Base-by-base conservation (phyloP, 1,140 invertebrate species). In the Aphis gossypii region DNA sequence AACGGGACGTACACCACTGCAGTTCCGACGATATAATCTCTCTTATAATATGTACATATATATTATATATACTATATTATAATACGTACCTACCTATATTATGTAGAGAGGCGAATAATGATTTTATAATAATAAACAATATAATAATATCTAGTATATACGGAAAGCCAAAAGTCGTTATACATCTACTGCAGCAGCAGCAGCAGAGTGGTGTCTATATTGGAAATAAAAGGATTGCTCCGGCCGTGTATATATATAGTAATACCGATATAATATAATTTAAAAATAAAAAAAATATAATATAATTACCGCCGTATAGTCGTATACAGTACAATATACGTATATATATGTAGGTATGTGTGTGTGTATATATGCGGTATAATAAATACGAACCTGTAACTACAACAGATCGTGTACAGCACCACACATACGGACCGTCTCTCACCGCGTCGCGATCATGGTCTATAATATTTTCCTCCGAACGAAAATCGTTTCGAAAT, bases 401-500 rank as follows among this genome's bases (percentile, higher is more conserved):
- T 18, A 86, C 83, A 84, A 44, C 83, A 86, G 46, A 86, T 83
- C 82, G 35, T 83, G 82, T 83, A 83, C 82, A 83, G 35, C 20
- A 76, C 68, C 68, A 60, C n/a, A 60, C 30, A 60, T 11, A 60
- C 56, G 9, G 8, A 11, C 84, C 8, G 84, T 86, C 84, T 86
- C 84, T 86, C 84, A 46, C 44, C 84, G 23, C 84, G 41, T 38
- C 44, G 30, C 83, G n/a, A 83, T 83, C n/a, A 20, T 1, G 14
- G 23, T 86, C 21, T 44, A 44, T 54, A 89, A 91, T 76, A 60
- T 91, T 76, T 91, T 91, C 41, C 25, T 68, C 38, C 38, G 21
- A 48, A 76, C 56, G 18, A 76, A 68, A 91, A 91, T 91, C 56
- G 90, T 60, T 91, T 91, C 18, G 56, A 60, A 91, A 91, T 91